Percentiles rank a stretch among this genome's conserved stretches.
Conservation (phyloP, 2,888 invertebrate genomes). For the Dryobota labecula region DNA sequence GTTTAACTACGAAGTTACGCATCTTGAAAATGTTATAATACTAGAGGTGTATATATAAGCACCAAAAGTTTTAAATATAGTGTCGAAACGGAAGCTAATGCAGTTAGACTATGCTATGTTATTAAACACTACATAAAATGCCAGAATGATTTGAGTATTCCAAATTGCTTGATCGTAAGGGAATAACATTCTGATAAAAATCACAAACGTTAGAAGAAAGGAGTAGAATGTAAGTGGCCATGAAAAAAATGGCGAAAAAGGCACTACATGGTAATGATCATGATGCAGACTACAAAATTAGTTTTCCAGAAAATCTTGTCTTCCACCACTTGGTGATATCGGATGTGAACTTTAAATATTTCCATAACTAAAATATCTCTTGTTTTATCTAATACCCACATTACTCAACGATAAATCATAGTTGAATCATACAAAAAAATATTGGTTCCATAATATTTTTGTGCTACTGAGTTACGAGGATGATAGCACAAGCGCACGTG, state of each 20-base stretch:
- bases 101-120: neutral
- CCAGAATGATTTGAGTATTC: neutral
- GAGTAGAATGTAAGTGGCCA: neutral
- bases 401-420: constrained; percentile 20
- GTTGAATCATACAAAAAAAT: constrained; percentile 49
- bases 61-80: neutral
- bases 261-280: neutral
- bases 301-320: too few relatives aligned
- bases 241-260: neutral
- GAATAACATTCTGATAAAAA: neutral
- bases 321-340: neutral
- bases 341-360: neutral
- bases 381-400: constrained; percentile 4
- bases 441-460: constrained; percentile 45
- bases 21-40: neutral
- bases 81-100: neutral
- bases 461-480: constrained; percentile 41
- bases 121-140: too few relatives aligned
- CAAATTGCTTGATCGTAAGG: neutral
- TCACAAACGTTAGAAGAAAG: neutral
- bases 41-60: too few relatives aligned
- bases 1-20: neutral
- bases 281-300: neutral
- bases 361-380: constrained; percentile 6
- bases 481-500: constrained; percentile 51